Percentiles rank a stretch among this genome's conserved stretches.
Conservation (phyloP, 2,113 vertebrate species). For the Malurus melanocephalus region DNA sequence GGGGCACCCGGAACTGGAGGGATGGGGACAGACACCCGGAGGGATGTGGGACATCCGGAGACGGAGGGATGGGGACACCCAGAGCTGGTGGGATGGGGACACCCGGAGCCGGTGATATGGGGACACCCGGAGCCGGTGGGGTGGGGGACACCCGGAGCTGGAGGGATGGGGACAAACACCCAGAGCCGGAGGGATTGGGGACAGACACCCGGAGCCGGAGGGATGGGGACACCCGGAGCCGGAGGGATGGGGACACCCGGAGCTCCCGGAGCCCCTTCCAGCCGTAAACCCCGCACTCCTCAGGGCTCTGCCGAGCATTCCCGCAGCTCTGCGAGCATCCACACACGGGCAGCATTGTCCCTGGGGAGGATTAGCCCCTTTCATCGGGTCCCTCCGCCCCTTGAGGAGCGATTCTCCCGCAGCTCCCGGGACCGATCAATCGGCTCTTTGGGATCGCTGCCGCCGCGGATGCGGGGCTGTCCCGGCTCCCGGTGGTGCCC, state of each 20-base stretch:
- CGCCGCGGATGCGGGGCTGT: slow-evolving; percentile 23
- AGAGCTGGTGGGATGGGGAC: too few relatives aligned
- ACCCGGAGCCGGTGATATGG: too few relatives aligned
- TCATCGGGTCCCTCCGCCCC: neutral
- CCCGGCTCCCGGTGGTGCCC: slow-evolving; percentile 9
- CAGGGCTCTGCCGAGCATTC: neutral
- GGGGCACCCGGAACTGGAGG: too few relatives aligned
- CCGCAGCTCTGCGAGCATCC: neutral
- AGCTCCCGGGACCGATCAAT: slow-evolving; percentile 5
- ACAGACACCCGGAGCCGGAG: too few relatives aligned
- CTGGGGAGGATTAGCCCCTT: neutral
- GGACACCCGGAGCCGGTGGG: too few relatives aligned
- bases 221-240: too few relatives aligned
- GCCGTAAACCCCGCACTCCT: neutral
- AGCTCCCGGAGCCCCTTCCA: neutral
- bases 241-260: neutral
- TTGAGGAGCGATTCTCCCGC: slow-evolving; percentile 12
- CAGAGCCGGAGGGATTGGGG: too few relatives aligned
- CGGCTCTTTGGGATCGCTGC: slow-evolving; percentile 42
- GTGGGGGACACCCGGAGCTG: neutral
- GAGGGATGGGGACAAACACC: too few relatives aligned
- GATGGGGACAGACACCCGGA: too few relatives aligned
- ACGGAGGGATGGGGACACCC: too few relatives aligned
- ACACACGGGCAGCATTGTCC: neutral
- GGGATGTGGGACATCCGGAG: too few relatives aligned